phyloP scores from a whole-genome alignment of 2,797 vertebrate species.

The Sebastes minor region DNA sequence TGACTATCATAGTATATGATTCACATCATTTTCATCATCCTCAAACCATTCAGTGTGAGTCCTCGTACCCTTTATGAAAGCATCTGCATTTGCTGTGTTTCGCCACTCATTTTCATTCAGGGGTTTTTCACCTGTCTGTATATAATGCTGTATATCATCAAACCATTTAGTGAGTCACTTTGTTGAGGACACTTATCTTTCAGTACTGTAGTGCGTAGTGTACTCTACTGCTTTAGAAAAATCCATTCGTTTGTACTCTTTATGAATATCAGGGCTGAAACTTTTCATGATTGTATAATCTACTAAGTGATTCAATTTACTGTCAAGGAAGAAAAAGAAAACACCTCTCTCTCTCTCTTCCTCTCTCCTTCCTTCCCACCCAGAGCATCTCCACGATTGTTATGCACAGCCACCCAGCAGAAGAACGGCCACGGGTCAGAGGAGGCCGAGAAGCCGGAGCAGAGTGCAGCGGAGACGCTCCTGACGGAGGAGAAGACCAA shows the following conservation, averaged over 20 bases:
- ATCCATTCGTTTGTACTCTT: too few species aligned
- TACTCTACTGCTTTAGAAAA: too few species aligned
- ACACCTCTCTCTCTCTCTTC: too few species aligned
- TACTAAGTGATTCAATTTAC: not conserved
- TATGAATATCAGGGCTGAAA: not conserved
- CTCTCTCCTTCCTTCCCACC: too few species aligned
- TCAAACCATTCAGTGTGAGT: not conserved
- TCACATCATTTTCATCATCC: not conserved
- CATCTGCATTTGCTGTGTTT: not conserved
- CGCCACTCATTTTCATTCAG: not conserved
- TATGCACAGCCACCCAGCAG: conserved; percentile 91
- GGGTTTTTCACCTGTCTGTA: not conserved
- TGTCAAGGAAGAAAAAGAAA: not conserved
- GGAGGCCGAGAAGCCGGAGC: conserved; percentile 81
- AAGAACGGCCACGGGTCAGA: conserved; percentile 85
- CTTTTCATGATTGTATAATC: not conserved
- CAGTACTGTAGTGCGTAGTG: too few species aligned
- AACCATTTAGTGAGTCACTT: not conserved
- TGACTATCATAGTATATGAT: not conserved
- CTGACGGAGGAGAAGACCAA: conserved; percentile 88
- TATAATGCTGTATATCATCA: too few species aligned
- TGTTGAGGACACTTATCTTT: not conserved
- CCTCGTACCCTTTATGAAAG: too few species aligned
- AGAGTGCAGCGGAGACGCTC: conserved; percentile 76
- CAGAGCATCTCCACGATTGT: conserved; percentile 79